phyloP scores from a whole-genome alignment of 2,888 invertebrate species.

The Bugula neritina region DNA sequence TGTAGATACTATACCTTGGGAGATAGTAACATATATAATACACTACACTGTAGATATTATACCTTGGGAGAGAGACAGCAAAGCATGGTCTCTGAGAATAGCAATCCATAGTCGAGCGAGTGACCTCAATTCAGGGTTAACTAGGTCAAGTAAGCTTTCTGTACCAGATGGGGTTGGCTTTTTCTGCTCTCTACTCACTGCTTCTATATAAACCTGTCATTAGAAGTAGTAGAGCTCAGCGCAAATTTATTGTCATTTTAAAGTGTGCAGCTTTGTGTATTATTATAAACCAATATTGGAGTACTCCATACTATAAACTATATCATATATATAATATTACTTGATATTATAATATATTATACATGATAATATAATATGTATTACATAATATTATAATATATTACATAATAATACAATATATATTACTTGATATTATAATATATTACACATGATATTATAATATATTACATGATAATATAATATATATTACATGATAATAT shows the following conservation, averaged over 20 bases:
- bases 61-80: slow-evolving; percentile 73
- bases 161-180: slow-evolving; percentile 52
- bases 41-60: too few species aligned
- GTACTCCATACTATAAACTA: too few species aligned
- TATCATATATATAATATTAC: too few species aligned
- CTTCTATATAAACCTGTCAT: slow-evolving; percentile 81
- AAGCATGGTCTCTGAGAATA: slow-evolving; percentile 87
- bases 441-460: slow-evolving; percentile 18
- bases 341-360: too few species aligned
- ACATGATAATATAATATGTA: too few species aligned
- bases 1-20: too few species aligned
- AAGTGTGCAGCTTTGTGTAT: not conserved
- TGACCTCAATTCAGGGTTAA: slow-evolving; percentile 84
- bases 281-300: too few species aligned
- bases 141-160: slow-evolving; percentile 70
- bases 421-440: too few species aligned
- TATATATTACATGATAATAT: too few species aligned
- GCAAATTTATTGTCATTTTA: not conserved
- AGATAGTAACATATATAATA: too few species aligned
- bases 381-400: too few species aligned
- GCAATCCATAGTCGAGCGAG: slow-evolving; percentile 92
- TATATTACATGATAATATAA: not conserved
- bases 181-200: slow-evolving; percentile 61
- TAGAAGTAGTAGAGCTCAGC: slow-evolving; percentile 5
- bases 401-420: too few species aligned